These are phyloP conservation scores for Columba livia DNA, from an alignment of 2,113 vertebrate genomes.

Conservation along the genomic window DNA sequence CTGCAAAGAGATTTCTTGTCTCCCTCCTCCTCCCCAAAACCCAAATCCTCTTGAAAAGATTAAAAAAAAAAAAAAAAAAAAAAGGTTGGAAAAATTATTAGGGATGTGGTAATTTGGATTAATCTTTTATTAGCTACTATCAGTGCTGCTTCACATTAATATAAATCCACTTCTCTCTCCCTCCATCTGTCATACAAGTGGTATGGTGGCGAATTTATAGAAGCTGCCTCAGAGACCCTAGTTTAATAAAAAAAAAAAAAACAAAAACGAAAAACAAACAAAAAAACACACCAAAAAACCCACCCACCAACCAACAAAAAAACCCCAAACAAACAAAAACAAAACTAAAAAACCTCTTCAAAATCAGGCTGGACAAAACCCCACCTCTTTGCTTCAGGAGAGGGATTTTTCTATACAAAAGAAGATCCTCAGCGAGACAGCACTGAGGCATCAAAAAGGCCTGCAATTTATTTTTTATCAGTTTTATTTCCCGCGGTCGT, in stretches of 20 bases:
- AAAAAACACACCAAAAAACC: background rate
- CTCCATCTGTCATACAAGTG: background rate
- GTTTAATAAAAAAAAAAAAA: background rate
- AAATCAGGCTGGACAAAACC: background rate
- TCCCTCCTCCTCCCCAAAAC: background rate
- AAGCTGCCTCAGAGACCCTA: background rate
- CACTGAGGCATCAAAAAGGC: background rate
- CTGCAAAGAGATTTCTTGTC: background rate
- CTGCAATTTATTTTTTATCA: background rate
- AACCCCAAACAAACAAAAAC: too few species aligned
- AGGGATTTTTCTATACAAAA: background rate
- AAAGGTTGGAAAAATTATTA: background rate
- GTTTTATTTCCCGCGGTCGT: background rate
- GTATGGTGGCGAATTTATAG: background rate
- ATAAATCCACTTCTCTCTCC: background rate
- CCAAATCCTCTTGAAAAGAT: background rate
- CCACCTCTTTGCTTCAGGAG: background rate
- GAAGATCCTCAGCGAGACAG: background rate
- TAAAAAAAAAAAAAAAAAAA: background rate
- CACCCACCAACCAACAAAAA: too few species aligned
- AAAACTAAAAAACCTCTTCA: background rate
- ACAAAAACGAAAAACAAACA: too few species aligned
- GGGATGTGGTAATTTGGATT: slow-evolving; percentile 13
- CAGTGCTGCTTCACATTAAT: background rate
- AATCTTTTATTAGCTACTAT: background rate